Percentiles rank a stretch among this genome's conserved stretches.
phyloP scores from a whole-genome alignment of 1,140 invertebrate genomes.

The Pristionchus pacificus region DNA sequence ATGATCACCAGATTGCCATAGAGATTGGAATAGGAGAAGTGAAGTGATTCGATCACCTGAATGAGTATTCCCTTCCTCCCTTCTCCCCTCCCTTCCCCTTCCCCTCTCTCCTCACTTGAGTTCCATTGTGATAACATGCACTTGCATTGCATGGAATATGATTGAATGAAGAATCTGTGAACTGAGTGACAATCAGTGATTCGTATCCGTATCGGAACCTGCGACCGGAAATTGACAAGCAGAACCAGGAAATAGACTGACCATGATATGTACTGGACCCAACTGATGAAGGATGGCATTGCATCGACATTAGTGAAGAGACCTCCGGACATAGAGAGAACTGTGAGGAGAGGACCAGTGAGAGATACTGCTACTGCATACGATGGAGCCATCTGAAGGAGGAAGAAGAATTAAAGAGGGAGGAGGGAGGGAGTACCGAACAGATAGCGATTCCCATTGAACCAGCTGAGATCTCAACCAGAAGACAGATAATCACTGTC shows the following conservation, averaged over 20 bases:
- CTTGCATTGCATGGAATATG: slow-evolving; percentile 21
- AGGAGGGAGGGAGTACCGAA: slow-evolving; percentile 20
- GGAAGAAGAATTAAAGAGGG: not conserved
- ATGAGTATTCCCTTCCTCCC: slow-evolving; percentile 10
- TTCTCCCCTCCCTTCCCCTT: not conserved
- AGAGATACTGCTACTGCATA: slow-evolving; percentile 23
- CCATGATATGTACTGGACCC: slow-evolving; percentile 49
- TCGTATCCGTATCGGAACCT: slow-evolving; percentile 46
- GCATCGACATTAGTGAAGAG: slow-evolving; percentile 44
- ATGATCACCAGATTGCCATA: slow-evolving; percentile 37
- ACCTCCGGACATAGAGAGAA: slow-evolving; percentile 48
- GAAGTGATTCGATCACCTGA: slow-evolving; percentile 14
- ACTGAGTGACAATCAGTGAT: slow-evolving; percentile 43
- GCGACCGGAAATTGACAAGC: not conserved
- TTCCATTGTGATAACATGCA: no score
- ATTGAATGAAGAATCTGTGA: slow-evolving; percentile 15
- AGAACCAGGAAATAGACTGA: not conserved
- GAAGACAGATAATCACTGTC: slow-evolving; percentile 28
- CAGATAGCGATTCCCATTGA: slow-evolving; percentile 34
- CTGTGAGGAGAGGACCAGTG: slow-evolving; percentile 43
- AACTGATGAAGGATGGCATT: slow-evolving; percentile 34
- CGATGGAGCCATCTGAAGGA: slow-evolving; percentile 12
- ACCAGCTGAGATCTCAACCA: slow-evolving; percentile 34
- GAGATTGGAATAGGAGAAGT: slow-evolving; percentile 36
- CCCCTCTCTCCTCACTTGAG: not conserved